Base-by-base conservation (phyloP, 2,113 vertebrate species). In the Pelmatolapia mariae region DNA sequence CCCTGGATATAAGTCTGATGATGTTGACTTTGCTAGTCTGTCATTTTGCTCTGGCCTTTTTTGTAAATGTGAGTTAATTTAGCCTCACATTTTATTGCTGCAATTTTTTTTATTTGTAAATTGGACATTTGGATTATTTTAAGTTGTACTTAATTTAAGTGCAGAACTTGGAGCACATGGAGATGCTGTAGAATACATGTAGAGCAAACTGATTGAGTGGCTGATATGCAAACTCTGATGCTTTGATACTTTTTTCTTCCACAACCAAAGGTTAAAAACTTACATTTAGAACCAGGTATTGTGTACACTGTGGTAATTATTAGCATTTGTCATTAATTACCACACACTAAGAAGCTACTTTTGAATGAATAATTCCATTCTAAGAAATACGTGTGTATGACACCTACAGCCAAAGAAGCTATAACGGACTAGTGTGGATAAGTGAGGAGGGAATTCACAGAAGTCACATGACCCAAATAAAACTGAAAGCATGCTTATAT, bases 301-400 rank as follows among this genome's bases (percentile, higher is more conserved):
- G 24, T 57, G 24, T 29, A 57, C 4, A 57, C 56, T 57, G 24
- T 57, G 56, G 56, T 57, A 57, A 57, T 16, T 29, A 57, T 57
- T 57, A 57, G 56, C 56, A 57, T 57, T 57, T 15, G 7, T 29
- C 54, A 57, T 57, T 57, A 57, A 57, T 57, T 57, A 15, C 7
- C 24, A 57, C 0, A 29, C 0, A 57, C 54, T 0, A 57, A 0
- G 24, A 29, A 3, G 0, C 54, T 26, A 57, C 22, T 29, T 57
- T 57, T 57, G 54, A 57, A 57, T 57, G 24, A 57, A 57, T 57
- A 57, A 57, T 1, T 26, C 7, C 22, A 57, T 8, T 57, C 1
- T 15, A 57, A 0, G 22, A 57, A 57, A 57, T 57, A 26, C 0
- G 4, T 5, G 54, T 15, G 12, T 54, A 54, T 13, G 22, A 56